Percentiles rank a stretch among this genome's conserved stretches.
Conservation (phyloP, 2,888 invertebrate genomes). For the Serripes groenlandicus region DNA sequence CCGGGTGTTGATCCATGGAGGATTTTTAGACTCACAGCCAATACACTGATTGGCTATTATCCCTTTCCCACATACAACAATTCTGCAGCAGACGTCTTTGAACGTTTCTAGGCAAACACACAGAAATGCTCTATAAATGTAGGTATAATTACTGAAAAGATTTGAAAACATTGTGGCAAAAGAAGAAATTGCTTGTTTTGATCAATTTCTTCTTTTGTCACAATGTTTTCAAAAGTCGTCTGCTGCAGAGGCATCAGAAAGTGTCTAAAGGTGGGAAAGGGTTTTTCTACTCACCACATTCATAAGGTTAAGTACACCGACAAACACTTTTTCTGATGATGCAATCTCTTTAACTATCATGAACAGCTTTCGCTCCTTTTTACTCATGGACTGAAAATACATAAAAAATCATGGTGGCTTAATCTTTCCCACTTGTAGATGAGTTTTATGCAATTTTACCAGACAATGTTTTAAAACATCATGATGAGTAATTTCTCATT, state of each 20-base stretch:
- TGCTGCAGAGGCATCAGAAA: neutral
- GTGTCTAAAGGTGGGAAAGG: too few species aligned
- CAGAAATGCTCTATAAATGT: too few species aligned
- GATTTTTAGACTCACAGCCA: too few species aligned
- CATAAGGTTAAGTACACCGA: constrained; percentile 88
- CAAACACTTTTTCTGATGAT: constrained; percentile 88
- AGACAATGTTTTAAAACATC: neutral
- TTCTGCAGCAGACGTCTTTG: too few species aligned
- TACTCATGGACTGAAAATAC: constrained; percentile 66
- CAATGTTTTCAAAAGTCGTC: neutral
- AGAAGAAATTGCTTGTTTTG: neutral
- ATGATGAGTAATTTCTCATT: neutral
- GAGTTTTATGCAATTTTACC: neutral
- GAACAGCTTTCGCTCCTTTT: constrained; percentile 86
- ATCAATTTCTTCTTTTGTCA: neutral
- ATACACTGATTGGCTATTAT: too few species aligned
- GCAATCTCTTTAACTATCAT: constrained; percentile 88
- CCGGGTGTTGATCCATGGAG: too few species aligned
- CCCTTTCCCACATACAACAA: too few species aligned
- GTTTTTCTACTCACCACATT: constrained; percentile 85
- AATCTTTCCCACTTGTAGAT: neutral
- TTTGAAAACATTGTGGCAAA: neutral
- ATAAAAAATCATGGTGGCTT: neutral
- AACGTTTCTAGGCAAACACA: too few species aligned
- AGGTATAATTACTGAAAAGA: too few species aligned